A percentile compares a stretch with the other conserved stretches of the same genome.
Conservation (phyloP, 1,140 invertebrate genomes). For the Sminthurinus signatus region DNA sequence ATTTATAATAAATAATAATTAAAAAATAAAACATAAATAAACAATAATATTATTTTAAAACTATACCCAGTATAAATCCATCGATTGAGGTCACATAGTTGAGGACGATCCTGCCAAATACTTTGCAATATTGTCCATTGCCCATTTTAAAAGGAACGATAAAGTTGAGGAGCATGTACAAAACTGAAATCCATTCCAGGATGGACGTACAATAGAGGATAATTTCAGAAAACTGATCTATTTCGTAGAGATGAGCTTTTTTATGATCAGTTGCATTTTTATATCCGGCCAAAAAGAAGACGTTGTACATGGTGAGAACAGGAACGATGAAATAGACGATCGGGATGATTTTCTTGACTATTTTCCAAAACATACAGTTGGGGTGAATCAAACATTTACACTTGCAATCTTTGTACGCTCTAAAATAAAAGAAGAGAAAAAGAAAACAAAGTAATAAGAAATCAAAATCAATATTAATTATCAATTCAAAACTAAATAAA, state of each 20-base stretch:
- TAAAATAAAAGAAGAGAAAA: no score
- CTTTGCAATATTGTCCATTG: slow-evolving; percentile 3
- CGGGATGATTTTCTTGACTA: neutral
- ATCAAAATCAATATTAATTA: neutral
- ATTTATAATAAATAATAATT: no score
- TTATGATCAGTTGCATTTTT: neutral
- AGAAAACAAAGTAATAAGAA: no score
- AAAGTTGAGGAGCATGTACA: slow-evolving; percentile 8
- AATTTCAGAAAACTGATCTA: neutral
- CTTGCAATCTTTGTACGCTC: neutral
- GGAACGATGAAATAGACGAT: neutral
- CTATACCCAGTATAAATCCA: no score
- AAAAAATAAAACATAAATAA: no score
- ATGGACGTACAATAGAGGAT: neutral
- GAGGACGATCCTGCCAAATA: neutral
- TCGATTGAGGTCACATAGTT: no score
- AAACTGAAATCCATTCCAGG: neutral
- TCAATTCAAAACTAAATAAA: neutral
- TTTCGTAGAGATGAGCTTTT: neutral
- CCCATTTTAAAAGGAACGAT: slow-evolving; percentile 3
- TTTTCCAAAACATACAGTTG: slow-evolving; percentile 19
- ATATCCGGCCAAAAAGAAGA: neutral
- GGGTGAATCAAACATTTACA: slow-evolving; percentile 21
- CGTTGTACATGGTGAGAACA: neutral
- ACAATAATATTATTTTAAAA: no score